A percentile compares a stretch with the other conserved stretches of the same genome.
These are phyloP conservation scores for Ginglymostoma cirratum DNA, from an alignment of 2,113 vertebrate genomes.

Conservation along the genomic window DNA sequence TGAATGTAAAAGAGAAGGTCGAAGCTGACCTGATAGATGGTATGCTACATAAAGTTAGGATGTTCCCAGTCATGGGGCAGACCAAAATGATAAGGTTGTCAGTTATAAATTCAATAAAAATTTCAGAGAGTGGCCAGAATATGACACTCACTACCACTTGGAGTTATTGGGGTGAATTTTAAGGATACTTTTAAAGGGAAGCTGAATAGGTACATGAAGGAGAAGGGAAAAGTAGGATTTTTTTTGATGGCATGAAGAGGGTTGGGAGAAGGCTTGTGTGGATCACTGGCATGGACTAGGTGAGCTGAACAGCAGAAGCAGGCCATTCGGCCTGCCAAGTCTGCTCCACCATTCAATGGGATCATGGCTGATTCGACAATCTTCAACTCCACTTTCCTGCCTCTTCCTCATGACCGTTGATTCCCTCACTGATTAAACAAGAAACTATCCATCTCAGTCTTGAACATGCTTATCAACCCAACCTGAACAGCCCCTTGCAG, in stretches of 20 bases:
- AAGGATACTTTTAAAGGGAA: background rate
- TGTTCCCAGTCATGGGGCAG: background rate
- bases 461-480: no score
- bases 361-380: no score
- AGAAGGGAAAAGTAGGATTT: background rate
- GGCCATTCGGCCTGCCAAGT: no score
- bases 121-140: background rate
- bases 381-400: no score
- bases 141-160: background rate
- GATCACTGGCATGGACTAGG: background rate
- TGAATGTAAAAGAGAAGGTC: background rate
- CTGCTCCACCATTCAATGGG: no score
- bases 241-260: background rate
- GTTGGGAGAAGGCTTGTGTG: background rate
- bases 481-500: no score
- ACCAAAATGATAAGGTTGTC: background rate
- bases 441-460: no score
- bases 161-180: background rate
- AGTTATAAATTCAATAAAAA: background rate
- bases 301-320: background rate
- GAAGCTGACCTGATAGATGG: background rate
- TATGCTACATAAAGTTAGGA: background rate
- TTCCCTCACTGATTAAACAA: no score
- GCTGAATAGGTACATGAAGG: background rate
- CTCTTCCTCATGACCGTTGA: no score